Conservation (phyloP, 2,113 vertebrate species). For the Plectropomus leopardus region DNA sequence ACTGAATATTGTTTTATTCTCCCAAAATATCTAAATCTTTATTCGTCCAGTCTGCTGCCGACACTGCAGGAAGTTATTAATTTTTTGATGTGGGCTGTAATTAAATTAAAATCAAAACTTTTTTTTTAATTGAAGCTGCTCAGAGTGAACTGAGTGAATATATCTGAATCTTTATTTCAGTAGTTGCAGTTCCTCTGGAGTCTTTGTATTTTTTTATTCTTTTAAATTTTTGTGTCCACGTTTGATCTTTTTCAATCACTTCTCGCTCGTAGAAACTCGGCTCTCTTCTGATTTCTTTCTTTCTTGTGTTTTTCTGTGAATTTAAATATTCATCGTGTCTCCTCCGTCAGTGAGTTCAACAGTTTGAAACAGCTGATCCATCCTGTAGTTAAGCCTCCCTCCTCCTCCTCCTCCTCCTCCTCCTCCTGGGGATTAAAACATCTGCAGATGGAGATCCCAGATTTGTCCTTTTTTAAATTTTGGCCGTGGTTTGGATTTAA, state of each 20-base stretch:
- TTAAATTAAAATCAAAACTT: no score
- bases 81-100: no score
- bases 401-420: neutral
- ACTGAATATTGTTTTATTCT: neutral
- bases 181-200: no score
- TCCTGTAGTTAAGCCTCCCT: neutral
- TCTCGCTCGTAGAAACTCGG: neutral
- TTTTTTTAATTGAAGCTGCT: no score
- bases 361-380: neutral
- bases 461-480: slow-evolving; percentile 6
- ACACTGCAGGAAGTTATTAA: no score
- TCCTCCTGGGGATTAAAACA: slow-evolving; percentile 14
- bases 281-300: neutral
- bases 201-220: no score
- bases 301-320: neutral
- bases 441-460: slow-evolving; percentile 35
- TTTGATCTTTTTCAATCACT: no score
- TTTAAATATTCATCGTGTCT: neutral
- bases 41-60: no score
- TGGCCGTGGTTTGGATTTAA: slow-evolving; percentile 25
- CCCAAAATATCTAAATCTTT: neutral
- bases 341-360: neutral
- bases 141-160: no score
- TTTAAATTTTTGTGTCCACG: no score
- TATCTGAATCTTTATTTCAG: no score